Percentiles rank a stretch among this genome's conserved stretches.
Evolutionary conservation across 2,797 vertebrate species (phyloP).

Genomic region (Gadopsis marmoratus): DNA sequence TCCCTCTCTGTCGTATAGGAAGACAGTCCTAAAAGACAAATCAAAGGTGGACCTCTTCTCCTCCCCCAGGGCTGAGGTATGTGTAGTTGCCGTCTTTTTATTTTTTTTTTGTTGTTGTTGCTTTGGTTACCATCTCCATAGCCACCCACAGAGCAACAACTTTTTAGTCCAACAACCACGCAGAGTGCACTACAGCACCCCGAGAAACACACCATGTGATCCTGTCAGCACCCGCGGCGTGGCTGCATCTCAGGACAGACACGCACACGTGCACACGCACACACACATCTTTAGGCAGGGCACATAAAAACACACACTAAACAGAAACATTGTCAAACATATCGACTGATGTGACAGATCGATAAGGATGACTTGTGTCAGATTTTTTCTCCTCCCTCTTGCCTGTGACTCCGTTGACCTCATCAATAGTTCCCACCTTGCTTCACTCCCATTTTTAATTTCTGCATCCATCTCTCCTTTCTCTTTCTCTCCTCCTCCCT

Average conservation of each 20-base stretch:
- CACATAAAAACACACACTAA: background rate
- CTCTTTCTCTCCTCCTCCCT: background rate
- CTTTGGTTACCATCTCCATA: conserved; percentile 70
- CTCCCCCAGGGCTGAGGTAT: conserved; percentile 87
- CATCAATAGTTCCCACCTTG: conserved; percentile 31
- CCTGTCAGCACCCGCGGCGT: conserved; percentile 25
- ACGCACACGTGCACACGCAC: conserved; percentile 20
- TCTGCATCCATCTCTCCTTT: conserved; percentile 50
- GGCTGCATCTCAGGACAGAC: conserved; percentile 20
- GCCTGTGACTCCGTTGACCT: conserved; percentile 44
- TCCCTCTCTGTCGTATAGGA: conserved; percentile 70
- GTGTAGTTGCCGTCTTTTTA: conserved; percentile 11
- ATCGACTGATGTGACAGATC: conserved; percentile 26
- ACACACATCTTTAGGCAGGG: background rate
- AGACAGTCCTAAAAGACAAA: conserved; percentile 67
- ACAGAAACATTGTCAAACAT: background rate
- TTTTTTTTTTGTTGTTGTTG: conserved; percentile 54
- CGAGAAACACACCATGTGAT: conserved; percentile 33
- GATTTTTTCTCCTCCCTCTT: conserved; percentile 3
- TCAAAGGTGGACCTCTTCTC: conserved; percentile 84
- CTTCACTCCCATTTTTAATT: conserved; percentile 66
- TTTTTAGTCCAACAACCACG: conserved; percentile 47
- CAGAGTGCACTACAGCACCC: conserved; percentile 45
- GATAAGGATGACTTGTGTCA: conserved; percentile 3
- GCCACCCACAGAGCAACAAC: conserved; percentile 47